A percentile compares a stretch with the other conserved stretches of the same genome.
Evolutionary conservation across 2,113 vertebrate species (phyloP).

Genomic region (Vulpes vulpes): DNA sequence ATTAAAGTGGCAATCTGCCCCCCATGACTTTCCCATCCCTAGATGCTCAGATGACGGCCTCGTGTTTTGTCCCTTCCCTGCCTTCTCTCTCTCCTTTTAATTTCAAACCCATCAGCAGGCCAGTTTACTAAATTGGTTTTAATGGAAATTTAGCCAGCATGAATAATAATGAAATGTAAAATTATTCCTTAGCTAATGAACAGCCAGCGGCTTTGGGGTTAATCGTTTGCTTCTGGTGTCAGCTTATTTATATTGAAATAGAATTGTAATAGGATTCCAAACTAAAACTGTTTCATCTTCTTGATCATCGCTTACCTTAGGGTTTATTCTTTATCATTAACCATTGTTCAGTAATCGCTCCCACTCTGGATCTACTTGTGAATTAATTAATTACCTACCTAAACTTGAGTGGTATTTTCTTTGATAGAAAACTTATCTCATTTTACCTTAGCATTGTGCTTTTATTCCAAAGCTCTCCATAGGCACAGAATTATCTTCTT

Average conservation of each 20-base stretch:
- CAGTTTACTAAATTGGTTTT: slow-evolving; percentile 91
- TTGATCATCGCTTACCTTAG: slow-evolving; percentile 46
- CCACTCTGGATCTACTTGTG: slow-evolving; percentile 59
- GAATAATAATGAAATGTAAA: slow-evolving; percentile 90
- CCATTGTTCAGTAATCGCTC: slow-evolving; percentile 52
- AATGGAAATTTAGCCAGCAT: slow-evolving; percentile 88
- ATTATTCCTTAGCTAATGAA: slow-evolving; percentile 90
- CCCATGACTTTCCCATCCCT: slow-evolving; percentile 79
- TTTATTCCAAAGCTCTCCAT: neutral
- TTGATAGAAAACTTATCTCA: neutral
- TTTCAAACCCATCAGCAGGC: slow-evolving; percentile 87
- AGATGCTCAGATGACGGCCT: slow-evolving; percentile 83
- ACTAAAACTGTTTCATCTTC: slow-evolving; percentile 80
- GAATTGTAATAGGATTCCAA: slow-evolving; percentile 86
- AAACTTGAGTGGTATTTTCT: slow-evolving; percentile 40
- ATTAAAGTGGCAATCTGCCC: slow-evolving; percentile 86
- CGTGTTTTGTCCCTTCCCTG: slow-evolving; percentile 77
- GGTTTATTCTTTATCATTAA: slow-evolving; percentile 60
- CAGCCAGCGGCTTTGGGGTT: slow-evolving; percentile 89
- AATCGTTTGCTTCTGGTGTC: slow-evolving; percentile 87
- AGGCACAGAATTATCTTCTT: neutral
- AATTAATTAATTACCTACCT: slow-evolving; percentile 71
- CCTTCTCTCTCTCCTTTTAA: slow-evolving; percentile 86
- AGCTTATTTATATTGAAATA: slow-evolving; percentile 87
- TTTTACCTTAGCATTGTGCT: neutral